These are phyloP conservation scores for Blastomussa wellsi DNA, from an alignment of 92 coral and sea anemone species.

Conservation along the genomic window DNA sequence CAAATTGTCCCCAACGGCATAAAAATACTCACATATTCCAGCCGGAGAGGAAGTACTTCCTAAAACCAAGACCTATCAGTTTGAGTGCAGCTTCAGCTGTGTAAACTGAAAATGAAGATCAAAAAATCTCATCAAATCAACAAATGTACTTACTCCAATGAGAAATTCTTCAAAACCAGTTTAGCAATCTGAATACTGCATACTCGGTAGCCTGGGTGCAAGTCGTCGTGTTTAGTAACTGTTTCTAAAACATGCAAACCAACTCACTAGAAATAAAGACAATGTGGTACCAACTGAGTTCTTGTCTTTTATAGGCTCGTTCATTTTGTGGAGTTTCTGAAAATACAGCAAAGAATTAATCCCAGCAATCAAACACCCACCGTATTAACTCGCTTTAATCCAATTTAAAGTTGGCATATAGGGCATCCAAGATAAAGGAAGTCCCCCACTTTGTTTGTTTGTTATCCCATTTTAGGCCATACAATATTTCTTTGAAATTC, in stretches of 20 bases:
- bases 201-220: background rate
- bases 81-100: conserved; percentile 85
- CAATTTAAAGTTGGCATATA: too few species aligned
- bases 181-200: background rate
- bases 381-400: too few species aligned
- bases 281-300: conserved; percentile 68
- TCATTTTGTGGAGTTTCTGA: conserved; percentile 48
- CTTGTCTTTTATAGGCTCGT: conserved; percentile 37
- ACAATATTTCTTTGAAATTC: too few species aligned
- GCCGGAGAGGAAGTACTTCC: conserved; percentile 77
- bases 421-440: too few species aligned
- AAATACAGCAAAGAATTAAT: background rate
- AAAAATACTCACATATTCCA: conserved; percentile 81
- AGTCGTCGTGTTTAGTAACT: background rate
- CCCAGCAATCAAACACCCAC: background rate
- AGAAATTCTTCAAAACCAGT: background rate
- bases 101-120: conserved; percentile 62
- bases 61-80: conserved; percentile 76
- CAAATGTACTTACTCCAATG: background rate
- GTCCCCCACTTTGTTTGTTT: too few species aligned
- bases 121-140: background rate
- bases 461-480: too few species aligned
- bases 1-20: background rate
- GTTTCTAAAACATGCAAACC: background rate
- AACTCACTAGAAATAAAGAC: conserved; percentile 74